Evolutionary conservation across 2,797 vertebrate species (phyloP), one percentile per base, ranked within the genome.

Genomic region (Dermochelys coriacea): DNA sequence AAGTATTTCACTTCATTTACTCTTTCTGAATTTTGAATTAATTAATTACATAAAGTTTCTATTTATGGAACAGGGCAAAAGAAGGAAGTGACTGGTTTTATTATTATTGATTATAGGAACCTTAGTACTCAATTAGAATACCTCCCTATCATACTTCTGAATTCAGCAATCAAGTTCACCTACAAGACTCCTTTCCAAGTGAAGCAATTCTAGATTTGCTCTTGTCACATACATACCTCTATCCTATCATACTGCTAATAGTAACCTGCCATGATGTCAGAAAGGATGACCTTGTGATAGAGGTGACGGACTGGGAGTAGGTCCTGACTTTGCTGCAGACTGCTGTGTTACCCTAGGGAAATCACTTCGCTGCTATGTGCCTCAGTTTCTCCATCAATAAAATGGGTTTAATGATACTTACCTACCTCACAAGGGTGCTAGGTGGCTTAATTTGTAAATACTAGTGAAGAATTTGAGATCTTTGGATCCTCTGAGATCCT

Each of bases 161-260:
- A 61, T 34, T 34, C 59, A 61, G 59, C 59, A 34, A 61, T 59
- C 57, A 61, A 34, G 15, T 61, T 61, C 59, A 61, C 59, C 31
- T 16, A 59, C 29, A 61, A 34, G 59, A 34, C 29, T 61, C 75
- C 51, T 93, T 84, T 29, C 19, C 51, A 88, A 68, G 25, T 78
- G 84, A 85, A 82, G 84, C 57, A 59, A 52, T 3, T 47, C 68
- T 82, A 0, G 2, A 61, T 84, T 83, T 89, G 49, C 83, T 84
- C 79, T 55, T 0, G 5, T 75, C 45, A 0, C 0, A 1, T 45
- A 4, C 8, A 1, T 29, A 68, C 27, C 57, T 15, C 71, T 2
- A 2, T 57, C 54, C 47, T 86, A 80, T 59, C 2, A 2, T 47
- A 3, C 37, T 11, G 31, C 1, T 82, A 49, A 68, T 55, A 82